Evolutionary conservation across 2,113 vertebrate species (phyloP), one percentile per base, ranked within the genome.

Genomic region (Hymenochirus boettgeri): DNA sequence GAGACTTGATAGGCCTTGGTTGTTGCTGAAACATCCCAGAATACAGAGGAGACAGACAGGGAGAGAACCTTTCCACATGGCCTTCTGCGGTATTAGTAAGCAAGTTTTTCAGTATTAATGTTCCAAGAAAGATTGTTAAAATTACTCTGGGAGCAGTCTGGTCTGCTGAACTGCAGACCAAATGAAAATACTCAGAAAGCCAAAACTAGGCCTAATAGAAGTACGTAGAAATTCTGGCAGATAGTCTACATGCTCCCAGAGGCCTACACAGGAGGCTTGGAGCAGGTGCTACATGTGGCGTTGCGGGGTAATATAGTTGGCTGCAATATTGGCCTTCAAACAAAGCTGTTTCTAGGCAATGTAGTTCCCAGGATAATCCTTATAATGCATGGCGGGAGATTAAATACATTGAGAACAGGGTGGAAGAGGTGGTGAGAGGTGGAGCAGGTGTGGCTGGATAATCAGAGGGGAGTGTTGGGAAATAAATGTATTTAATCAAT

Each of bases 121-220:
- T 59, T 67, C 64, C 64, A 75, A 59, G 65, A 72, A 74, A 39
- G 76, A 77, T 70, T 78, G 71, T 75, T 77, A 77, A 75, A 7
- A 3, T 85, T 85, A 71, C 73, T 70, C 76, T 77, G 58, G 73
- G 57, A 66, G 75, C 57, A 52, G 57, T 79, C 79, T 83, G 75
- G 77, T 79, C 73, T 77, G 72, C 72, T 69, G 73, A 71, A 69
- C 70, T 72, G 78, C 66, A 86, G 80, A 86, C 76, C 76, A 86
- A 87, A 86, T 70, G 70, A 80, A 87, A 85, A 59, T 67, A 67
- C 23, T 59, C 22, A 3, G 24, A n/a, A 52, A 76, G 72, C 67
- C 77, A 57, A 73, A 57, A 60, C 12, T 50, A 57, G 71, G 73
- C 73, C 74, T 73, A 76, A 76, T 53, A 76, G 61, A 76, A 74